Evolutionary conservation across 2,888 invertebrate genomes (phyloP), one percentile per base, ranked within the genome.

Genomic region (Epirrhoe alternata): DNA sequence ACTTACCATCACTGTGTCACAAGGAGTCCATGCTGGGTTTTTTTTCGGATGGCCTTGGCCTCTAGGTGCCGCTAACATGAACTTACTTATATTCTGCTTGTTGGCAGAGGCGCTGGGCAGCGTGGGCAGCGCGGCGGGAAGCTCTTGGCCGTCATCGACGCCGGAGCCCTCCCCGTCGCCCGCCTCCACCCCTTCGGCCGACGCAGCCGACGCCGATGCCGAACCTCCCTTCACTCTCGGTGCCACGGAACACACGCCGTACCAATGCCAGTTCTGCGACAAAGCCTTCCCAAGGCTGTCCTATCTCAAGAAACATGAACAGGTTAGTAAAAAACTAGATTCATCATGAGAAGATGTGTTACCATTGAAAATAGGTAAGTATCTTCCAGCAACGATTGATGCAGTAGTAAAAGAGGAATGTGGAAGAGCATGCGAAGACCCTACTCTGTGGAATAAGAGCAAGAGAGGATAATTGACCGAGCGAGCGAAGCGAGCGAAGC

Each of bases 251-350:
- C 93, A 95, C 86, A 96, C 97, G 74, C 97, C 97, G 70, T 97
- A 97, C 94, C 96, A 97, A 83, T 98, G 98, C 92, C 97, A 97
- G 90, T 98, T 97, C 94, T 98, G 98, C 94, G 97, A 98, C 84
- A 97, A 97, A 88, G 97, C 97, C 74, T 98, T 98, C 91, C 96
- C 97, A 16, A 95, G 97, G 76, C 95, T 97, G 74, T 97, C 97
- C 72, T 97, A 97, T 86, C 95, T 98, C 78, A 97, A 97, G 92
- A 97, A 97, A 90, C 98, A 98, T 94, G 97, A 98, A 90, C 98
- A 98, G 97, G 98, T 98, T 89, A 85, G 91, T 57, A 24, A 61
- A 6, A 1, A 16, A 38, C 8, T 38, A 38, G 35, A 8, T 38
- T 42, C 38, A 12, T 10, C 4, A 42, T 12, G 38, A 12, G 4